Evolutionary conservation across 2,113 vertebrate genomes (phyloP).

Genomic region (Eira barbara): DNA sequence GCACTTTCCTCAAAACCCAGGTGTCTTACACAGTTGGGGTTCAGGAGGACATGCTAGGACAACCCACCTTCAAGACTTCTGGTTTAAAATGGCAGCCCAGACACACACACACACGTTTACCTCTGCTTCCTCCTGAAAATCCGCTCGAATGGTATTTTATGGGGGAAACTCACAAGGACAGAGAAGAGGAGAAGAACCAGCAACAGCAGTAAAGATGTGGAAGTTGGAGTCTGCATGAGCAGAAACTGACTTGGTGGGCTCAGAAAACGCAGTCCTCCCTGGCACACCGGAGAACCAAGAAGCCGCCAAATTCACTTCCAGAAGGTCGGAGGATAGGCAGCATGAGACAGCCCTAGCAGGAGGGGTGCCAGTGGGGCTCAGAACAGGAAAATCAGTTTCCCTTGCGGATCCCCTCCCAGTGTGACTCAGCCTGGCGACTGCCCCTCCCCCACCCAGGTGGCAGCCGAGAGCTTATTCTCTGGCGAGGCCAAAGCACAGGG

Average conservation of each 20-base stretch:
- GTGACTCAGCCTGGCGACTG: fast-evolving
- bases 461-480: neutral
- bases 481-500: neutral
- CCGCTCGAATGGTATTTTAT: neutral
- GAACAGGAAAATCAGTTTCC: neutral
- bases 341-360: neutral
- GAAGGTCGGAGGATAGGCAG: neutral
- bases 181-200: neutral
- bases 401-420: neutral
- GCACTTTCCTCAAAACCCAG: neutral
- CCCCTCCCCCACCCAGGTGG: neutral
- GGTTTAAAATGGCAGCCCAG: neutral
- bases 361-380: neutral
- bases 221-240: neutral
- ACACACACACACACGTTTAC: neutral
- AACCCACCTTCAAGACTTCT: neutral
- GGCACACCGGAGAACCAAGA: neutral
- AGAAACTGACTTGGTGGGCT: neutral
- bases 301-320: neutral
- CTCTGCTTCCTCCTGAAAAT: neutral
- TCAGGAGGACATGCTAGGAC: neutral
- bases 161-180: neutral
- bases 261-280: neutral
- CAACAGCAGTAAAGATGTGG: neutral
- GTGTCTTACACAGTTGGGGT: neutral